Evolutionary conservation across 2,888 invertebrate species (phyloP).

Genomic region (Helleia helle): DNA sequence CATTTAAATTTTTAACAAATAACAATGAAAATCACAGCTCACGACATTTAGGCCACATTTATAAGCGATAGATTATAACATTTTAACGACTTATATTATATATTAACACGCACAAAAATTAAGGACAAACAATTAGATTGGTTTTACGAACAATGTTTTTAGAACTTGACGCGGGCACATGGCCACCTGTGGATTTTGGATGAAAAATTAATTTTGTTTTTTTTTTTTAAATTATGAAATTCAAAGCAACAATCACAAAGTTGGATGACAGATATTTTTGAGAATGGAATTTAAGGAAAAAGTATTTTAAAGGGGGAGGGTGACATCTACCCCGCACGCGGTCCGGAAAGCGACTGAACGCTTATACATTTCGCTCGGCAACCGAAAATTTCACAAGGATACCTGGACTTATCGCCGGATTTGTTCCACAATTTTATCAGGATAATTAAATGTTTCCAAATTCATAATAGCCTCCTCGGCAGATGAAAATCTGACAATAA

Average conservation of each 20-base stretch:
- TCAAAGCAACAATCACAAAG: too few relatives aligned
- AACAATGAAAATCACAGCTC: slow-evolving; percentile 7
- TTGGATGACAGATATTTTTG: background rate
- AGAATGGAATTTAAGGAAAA: slow-evolving; percentile 13
- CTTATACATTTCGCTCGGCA: slow-evolving; percentile 18
- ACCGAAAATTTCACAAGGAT: slow-evolving; percentile 30
- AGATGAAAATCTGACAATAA: too few relatives aligned
- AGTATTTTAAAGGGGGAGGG: slow-evolving; percentile 21
- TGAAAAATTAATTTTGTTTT: slow-evolving; percentile 15
- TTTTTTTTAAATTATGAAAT: slow-evolving; percentile 12
- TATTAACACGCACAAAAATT: slow-evolving; percentile 6
- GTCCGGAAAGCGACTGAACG: slow-evolving; percentile 28
- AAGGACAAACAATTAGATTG: slow-evolving; percentile 3
- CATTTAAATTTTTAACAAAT: slow-evolving; percentile 6
- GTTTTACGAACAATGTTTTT: background rate
- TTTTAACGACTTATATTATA: background rate
- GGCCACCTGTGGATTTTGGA: slow-evolving; percentile 32
- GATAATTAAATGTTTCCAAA: slow-evolving; percentile 5
- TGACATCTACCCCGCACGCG: slow-evolving; percentile 24
- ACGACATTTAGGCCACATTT: slow-evolving; percentile 7
- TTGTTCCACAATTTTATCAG: slow-evolving; percentile 11
- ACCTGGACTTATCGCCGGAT: slow-evolving; percentile 21
- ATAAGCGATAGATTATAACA: background rate
- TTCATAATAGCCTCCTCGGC: slow-evolving; percentile 3
- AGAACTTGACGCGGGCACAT: slow-evolving; percentile 17